Percentiles rank a stretch among this genome's conserved stretches.
These are phyloP conservation scores for Chironomus striatipennis DNA, from an alignment of 1,140 invertebrate species.

Conservation along the genomic window DNA sequence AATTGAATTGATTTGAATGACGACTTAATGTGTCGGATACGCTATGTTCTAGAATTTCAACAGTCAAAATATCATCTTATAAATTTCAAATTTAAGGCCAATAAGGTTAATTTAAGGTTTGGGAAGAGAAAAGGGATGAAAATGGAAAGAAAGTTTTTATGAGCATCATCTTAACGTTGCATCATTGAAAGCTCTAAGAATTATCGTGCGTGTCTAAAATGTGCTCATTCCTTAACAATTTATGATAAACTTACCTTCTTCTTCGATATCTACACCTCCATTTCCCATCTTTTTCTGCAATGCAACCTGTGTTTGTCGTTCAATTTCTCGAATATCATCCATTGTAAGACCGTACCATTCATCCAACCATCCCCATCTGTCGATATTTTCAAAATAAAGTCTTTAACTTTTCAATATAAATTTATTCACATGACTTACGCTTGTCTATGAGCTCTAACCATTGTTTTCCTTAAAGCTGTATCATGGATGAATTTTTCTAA, in stretches of 20 bases:
- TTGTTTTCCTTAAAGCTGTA: slow-evolving; percentile 87
- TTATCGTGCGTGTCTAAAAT: not conserved
- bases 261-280: slow-evolving; percentile 48
- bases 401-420: not conserved
- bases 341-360: slow-evolving; percentile 96
- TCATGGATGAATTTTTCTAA: slow-evolving; percentile 99
- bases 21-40: not conserved
- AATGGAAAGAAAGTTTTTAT: not conserved
- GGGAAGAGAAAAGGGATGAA: not conserved
- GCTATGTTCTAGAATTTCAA: slow-evolving; percentile 3
- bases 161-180: not conserved
- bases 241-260: slow-evolving; percentile 34
- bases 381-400: not conserved
- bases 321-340: slow-evolving; percentile 92
- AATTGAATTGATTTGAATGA: slow-evolving; percentile 17
- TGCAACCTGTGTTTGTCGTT: slow-evolving; percentile 85
- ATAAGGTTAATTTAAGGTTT: not conserved
- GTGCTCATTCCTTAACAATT: not conserved
- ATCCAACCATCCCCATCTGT: slow-evolving; percentile 77
- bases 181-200: not conserved
- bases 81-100: not conserved
- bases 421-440: slow-evolving; percentile 80
- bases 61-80: not conserved
- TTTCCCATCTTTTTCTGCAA: slow-evolving; percentile 82
- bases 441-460: slow-evolving; percentile 94